phyloP scores from a whole-genome alignment of 1,140 invertebrate species.

The Polypedilum pembai region DNA sequence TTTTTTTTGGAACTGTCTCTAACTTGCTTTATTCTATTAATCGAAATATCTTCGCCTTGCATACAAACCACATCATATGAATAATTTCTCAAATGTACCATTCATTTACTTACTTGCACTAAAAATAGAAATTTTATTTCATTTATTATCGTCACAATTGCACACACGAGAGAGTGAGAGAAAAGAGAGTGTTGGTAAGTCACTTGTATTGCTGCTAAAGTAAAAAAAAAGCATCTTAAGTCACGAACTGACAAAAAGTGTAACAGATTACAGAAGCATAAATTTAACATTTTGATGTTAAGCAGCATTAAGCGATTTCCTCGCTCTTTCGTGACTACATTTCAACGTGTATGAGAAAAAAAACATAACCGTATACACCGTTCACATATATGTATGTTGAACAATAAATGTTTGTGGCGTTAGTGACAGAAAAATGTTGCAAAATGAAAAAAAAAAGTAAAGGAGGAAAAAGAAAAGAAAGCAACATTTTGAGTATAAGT shows the following conservation, averaged over 20 bases:
- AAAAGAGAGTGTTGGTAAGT: background rate
- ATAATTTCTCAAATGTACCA: too few species aligned
- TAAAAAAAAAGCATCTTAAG: slow-evolving; percentile 21
- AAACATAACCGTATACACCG: background rate
- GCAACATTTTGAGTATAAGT: background rate
- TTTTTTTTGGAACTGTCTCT: too few species aligned
- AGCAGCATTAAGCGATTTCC: slow-evolving; percentile 23
- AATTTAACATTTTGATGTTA: slow-evolving; percentile 25
- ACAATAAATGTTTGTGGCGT: background rate
- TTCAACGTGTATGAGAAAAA: background rate
- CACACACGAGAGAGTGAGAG: background rate
- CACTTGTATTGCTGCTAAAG: background rate
- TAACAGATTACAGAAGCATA: slow-evolving; percentile 28
- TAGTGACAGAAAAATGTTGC: background rate
- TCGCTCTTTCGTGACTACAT: background rate
- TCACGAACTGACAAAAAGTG: slow-evolving; percentile 28
- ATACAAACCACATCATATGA: too few species aligned
- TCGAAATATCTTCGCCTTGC: too few species aligned
- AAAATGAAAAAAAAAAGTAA: background rate
- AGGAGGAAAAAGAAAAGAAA: background rate
- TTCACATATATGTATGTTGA: background rate
- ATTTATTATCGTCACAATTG: too few species aligned
- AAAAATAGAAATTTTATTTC: too few species aligned
- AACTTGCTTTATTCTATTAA: too few species aligned
- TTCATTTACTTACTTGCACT: too few species aligned